Evolutionary conservation across 1,140 invertebrate species (phyloP), one percentile per base, ranked within the genome.

Genomic region (Dryas iulia): DNA sequence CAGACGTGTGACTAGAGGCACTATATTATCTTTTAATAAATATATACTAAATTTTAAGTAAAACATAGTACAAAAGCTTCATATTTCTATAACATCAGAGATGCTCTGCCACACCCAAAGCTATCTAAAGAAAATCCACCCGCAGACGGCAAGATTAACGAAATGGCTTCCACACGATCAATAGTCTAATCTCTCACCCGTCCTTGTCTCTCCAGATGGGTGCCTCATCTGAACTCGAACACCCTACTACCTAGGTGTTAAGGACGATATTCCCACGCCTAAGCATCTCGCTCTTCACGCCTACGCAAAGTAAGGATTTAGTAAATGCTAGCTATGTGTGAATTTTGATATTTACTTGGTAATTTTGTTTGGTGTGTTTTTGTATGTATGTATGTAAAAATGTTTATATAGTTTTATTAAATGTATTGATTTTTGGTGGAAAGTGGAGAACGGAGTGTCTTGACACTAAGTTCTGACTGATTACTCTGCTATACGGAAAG

Each of bases 151-250:
- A 69, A 69, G 66, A 69, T 69, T 62, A 69, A 56, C 66, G 59
- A 33, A 68, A 68, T 69, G 66, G 66, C 66, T 69, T 69, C 66
- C 59, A 58, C 60, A 26, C 66, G 66, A 69, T 69, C 66, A 69
- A 69, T 69, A 69, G 59, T 58, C 59, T 69, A 69, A 69, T 69
- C 66, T 69, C 59, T 61, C 66, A 31, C 60, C 59, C 60, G 59
- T 62, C 66, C 54, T 61, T 61, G 60, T 61, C 60, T 69, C 66
- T 68, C 60, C 60, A 62, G 60, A 62, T 62, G 39, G 60, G 39
- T 30, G 23, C 28, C 53, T 62, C 66, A 69, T 69, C 66, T 52
- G 59, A 24, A 57, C 52, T 23, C 21, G 31, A 56, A 53, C 39
- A 47, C 39, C 39, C 39, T 47, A 47, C 21, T 39, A 59, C 67